A percentile compares a stretch with the other conserved stretches of the same genome.
phyloP scores from a whole-genome alignment of 1,140 invertebrate genomes.

The Drosophila melanica region DNA sequence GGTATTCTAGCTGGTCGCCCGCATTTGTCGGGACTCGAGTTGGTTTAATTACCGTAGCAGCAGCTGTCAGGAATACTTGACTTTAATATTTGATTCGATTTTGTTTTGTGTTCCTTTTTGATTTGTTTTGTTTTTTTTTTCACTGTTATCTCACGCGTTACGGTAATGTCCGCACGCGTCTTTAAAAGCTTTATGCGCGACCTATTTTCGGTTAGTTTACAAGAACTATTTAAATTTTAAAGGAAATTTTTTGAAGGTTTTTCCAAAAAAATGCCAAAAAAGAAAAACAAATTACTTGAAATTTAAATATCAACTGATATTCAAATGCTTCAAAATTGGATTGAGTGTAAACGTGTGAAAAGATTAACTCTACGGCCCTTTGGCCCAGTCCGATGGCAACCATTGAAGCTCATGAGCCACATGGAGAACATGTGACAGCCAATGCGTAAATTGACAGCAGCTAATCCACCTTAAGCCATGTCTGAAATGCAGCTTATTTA shows the following conservation, averaged over 20 bases:
- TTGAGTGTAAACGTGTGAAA: conserved; percentile 23
- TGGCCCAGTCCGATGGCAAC: conserved; percentile 34
- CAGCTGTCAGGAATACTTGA: conserved; percentile 3
- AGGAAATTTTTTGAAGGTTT: conserved; percentile 11
- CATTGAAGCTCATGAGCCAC: conserved; percentile 42
- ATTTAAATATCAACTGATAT: conserved; percentile 14
- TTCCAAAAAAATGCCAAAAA: conserved; percentile 33
- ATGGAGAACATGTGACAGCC: conserved; percentile 37
- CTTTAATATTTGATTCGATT: conserved; percentile 6
- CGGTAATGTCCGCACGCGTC: conserved; percentile 69
- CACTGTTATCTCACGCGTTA: not conserved
- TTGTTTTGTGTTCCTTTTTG: not conserved
- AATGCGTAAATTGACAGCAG: conserved; percentile 15
- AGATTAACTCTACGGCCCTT: conserved; percentile 3
- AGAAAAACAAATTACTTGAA: not conserved
- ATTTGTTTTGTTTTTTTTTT: conserved; percentile 1
- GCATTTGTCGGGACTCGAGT: conserved; percentile 10
- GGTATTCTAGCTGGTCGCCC: conserved; percentile 51
- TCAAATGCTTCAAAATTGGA: not conserved
- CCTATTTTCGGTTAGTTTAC: conserved; percentile 77
- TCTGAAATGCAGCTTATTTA: conserved; percentile 35
- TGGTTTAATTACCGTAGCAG: conserved; percentile 17
- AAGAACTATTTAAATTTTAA: not conserved
- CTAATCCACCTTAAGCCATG: conserved; percentile 61
- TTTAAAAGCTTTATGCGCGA: conserved; percentile 78